Conservation (phyloP, 2,113 vertebrate genomes). For the Vombatus ursinus region DNA sequence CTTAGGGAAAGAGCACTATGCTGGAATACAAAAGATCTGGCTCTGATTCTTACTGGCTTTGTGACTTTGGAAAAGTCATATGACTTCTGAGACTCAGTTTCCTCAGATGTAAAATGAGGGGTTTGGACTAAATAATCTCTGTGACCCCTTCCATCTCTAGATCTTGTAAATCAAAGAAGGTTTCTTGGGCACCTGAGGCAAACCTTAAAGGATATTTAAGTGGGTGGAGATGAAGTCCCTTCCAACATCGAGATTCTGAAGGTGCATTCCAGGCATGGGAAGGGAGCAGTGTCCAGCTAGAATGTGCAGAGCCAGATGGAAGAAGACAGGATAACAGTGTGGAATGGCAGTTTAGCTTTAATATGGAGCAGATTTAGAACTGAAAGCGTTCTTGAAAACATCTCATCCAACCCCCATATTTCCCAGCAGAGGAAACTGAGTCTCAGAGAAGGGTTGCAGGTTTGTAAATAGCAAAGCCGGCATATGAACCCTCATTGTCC, state of each 20-base stretch:
- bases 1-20: not conserved
- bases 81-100: not conserved
- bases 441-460: not conserved
- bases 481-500: not conserved
- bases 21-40: not conserved
- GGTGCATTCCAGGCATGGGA: not conserved
- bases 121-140: not conserved
- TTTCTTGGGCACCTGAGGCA: too few species aligned
- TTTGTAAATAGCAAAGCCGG: not conserved
- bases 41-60: not conserved
- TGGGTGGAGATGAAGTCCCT: not conserved
- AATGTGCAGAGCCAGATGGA: not conserved
- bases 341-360: not conserved
- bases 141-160: not conserved
- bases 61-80: not conserved
- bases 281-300: too few species aligned
- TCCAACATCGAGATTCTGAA: not conserved
- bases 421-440: not conserved
- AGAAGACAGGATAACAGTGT: too few species aligned
- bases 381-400: not conserved
- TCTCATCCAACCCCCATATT: not conserved
- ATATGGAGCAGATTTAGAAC: not conserved
- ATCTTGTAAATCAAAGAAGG: not conserved
- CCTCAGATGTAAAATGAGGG: not conserved
- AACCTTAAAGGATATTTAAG: too few species aligned